phyloP scores from a whole-genome alignment of 2,797 vertebrate species.

The Chromis chromis region DNA sequence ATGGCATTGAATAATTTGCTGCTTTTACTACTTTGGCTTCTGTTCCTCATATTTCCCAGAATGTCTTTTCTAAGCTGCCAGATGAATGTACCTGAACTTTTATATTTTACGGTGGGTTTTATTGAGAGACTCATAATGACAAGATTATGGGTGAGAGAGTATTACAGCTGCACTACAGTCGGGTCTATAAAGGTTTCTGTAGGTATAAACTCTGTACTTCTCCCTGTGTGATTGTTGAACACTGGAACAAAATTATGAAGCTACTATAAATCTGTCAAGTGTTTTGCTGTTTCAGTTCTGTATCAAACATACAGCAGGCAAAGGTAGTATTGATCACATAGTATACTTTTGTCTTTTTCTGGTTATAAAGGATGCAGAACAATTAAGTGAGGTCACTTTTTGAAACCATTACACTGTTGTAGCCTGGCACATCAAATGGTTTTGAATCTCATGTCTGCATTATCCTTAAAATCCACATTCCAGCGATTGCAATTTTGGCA shows the following conservation, averaged over 20 bases:
- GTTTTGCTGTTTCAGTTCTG: background rate
- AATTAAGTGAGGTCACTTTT: background rate
- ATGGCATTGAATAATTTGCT: conserved; percentile 1
- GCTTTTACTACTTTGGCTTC: conserved; percentile 26
- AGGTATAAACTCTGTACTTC: background rate
- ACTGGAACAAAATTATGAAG: background rate
- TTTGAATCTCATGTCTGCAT: conserved; percentile 35
- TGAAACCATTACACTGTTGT: no score
- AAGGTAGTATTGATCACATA: background rate
- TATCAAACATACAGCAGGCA: background rate
- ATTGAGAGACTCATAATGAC: conserved; percentile 9
- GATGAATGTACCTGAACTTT: conserved; percentile 14
- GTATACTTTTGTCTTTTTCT: background rate
- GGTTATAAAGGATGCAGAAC: background rate
- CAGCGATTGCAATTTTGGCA: conserved; percentile 8
- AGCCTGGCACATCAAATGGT: conserved; percentile 9
- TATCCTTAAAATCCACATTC: background rate
- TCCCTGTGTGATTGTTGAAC: conserved; percentile 8
- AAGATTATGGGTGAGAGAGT: background rate
- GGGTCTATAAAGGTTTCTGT: background rate
- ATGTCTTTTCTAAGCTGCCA: conserved; percentile 10
- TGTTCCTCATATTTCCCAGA: conserved; percentile 23
- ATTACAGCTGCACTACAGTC: background rate
- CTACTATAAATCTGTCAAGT: background rate
- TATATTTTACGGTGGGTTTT: conserved; percentile 4